These are phyloP conservation scores for Diabrotica undecimpunctata DNA, from an alignment of 1,140 invertebrate genomes.

Conservation along the genomic window DNA sequence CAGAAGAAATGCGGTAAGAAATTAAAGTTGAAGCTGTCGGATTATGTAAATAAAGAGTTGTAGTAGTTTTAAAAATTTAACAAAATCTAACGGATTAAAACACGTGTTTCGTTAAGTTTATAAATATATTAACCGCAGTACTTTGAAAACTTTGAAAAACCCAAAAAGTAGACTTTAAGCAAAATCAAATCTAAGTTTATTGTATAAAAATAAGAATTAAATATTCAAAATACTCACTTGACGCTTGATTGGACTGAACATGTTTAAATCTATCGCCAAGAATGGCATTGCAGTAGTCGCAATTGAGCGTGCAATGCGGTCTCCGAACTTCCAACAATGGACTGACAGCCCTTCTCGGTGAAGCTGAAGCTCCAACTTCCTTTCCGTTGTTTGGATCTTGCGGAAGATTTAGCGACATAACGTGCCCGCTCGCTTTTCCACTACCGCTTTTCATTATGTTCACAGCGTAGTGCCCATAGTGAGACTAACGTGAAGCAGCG, in stretches of 20 bases:
- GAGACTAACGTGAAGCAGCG: not conserved
- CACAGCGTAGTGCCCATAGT: not conserved
- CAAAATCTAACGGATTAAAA: no score
- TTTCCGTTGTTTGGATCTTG: conserved; percentile 38
- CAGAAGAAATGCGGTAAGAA: no score
- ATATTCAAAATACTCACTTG: not conserved
- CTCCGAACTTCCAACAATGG: conserved; percentile 64
- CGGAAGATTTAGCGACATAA: conserved; percentile 53
- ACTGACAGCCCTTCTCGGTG: conserved; percentile 63
- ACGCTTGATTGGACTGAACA: not conserved
- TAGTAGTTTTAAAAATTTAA: no score
- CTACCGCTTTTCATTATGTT: conserved; percentile 5
- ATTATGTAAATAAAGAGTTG: no score
- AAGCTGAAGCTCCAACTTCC: conserved; percentile 48
- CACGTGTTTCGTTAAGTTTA: no score
- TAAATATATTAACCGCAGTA: no score
- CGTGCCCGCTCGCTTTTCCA: conserved; percentile 26
- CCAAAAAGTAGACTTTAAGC: no score
- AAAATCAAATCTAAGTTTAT: no score
- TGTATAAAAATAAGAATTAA: no score
- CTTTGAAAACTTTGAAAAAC: no score
- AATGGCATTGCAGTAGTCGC: conserved; percentile 63
- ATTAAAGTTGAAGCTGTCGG: no score
- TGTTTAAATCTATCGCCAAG: conserved; percentile 67
- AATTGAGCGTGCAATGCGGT: conserved; percentile 69